Percentiles rank a stretch among this genome's conserved stretches.
These are phyloP conservation scores for Taxidea taxus DNA, from an alignment of 2,113 vertebrate genomes.

Conservation along the genomic window DNA sequence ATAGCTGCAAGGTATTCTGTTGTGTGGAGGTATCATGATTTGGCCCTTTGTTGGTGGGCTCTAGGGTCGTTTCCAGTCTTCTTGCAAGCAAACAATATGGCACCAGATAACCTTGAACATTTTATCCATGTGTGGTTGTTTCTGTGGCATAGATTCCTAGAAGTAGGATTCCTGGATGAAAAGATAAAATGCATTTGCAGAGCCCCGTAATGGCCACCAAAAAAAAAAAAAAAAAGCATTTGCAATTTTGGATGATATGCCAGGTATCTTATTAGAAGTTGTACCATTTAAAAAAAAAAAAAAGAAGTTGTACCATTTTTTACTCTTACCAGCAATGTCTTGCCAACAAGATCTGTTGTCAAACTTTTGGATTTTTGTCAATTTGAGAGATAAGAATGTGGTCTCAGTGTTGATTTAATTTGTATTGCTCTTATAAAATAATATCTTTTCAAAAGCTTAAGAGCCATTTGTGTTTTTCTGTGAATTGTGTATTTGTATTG, in stretches of 20 bases:
- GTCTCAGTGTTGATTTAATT: background rate
- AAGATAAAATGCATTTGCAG: background rate
- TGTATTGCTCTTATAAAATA: slow-evolving; percentile 46
- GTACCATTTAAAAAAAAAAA: no score
- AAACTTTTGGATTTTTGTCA: slow-evolving; percentile 30
- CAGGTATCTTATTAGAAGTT: background rate
- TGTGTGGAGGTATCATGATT: background rate
- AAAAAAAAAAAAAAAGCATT: slow-evolving; percentile 3
- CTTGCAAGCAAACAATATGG: background rate
- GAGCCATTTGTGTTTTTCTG: background rate
- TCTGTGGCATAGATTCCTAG: background rate
- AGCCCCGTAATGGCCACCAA: no score
- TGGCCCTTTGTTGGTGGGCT: background rate
- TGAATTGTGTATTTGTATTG: background rate
- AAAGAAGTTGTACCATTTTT: background rate
- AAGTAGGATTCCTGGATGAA: background rate
- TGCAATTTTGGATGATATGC: background rate
- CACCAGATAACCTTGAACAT: background rate
- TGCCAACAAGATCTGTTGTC: background rate
- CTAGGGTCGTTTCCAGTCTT: background rate
- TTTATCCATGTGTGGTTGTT: background rate
- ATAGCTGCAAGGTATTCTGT: background rate
- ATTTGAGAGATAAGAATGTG: background rate
- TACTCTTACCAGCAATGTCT: background rate
- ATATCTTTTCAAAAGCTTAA: slow-evolving; percentile 2